Conservation (phyloP, 2,113 vertebrate genomes). For the Pangasianodon gigas region DNA sequence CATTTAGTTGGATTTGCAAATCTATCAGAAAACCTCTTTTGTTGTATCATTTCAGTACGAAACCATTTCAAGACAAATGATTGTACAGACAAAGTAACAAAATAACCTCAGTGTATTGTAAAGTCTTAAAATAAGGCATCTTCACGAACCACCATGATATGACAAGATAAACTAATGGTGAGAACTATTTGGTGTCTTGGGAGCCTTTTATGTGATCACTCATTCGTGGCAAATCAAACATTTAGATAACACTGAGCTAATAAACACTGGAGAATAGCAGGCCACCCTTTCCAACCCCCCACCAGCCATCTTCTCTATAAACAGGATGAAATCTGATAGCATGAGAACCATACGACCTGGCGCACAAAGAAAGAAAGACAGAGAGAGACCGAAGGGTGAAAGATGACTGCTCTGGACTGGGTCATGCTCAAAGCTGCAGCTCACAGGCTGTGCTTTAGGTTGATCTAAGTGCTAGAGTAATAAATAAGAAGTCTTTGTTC, state of each 20-base stretch:
- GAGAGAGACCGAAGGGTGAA: neutral
- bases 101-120: neutral
- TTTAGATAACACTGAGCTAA: constrained; percentile 46
- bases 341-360: constrained; percentile 43
- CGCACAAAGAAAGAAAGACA: neutral
- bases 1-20: neutral
- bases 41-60: neutral
- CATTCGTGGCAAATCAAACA: constrained; percentile 47
- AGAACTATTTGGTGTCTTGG: constrained; percentile 7
- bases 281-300: constrained; percentile 23
- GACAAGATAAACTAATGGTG: neutral
- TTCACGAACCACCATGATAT: neutral
- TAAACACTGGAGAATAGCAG: constrained; percentile 38
- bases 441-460: constrained; percentile 20
- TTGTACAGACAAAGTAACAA: neutral
- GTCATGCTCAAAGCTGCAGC: constrained; percentile 2
- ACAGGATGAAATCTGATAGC: constrained; percentile 49
- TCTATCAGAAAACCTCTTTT: neutral
- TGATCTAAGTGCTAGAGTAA: constrained; percentile 12
- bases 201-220: constrained; percentile 32
- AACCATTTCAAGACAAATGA: neutral
- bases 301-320: constrained; percentile 36
- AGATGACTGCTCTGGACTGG: constrained; percentile 2
- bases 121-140: neutral
- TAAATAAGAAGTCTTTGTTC: constrained; percentile 10